A percentile compares a stretch with the other conserved stretches of the same genome.
phyloP scores from a whole-genome alignment of 2,113 vertebrate species.

The Burhinus bistriatus region DNA sequence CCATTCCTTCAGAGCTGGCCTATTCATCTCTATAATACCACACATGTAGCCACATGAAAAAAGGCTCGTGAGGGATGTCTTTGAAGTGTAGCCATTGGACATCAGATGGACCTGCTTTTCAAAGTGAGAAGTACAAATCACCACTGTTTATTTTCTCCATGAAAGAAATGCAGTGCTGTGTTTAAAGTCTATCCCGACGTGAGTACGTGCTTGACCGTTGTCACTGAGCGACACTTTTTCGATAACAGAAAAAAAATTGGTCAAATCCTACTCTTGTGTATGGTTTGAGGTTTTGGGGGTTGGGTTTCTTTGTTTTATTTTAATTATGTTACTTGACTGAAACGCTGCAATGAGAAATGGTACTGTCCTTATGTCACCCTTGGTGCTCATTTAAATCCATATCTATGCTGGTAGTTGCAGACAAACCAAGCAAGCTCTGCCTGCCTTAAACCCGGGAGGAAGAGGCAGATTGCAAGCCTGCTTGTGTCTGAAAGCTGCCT shows the following conservation, averaged over 20 bases:
- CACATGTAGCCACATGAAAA: conserved; percentile 15
- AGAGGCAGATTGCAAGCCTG: background rate
- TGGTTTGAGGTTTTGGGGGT: background rate
- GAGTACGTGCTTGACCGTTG: background rate
- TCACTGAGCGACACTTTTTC: background rate
- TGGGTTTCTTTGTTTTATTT: background rate
- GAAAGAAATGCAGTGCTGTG: background rate
- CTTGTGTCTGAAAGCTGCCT: background rate
- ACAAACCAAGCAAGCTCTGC: background rate
- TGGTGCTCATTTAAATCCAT: background rate
- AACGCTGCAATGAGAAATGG: background rate
- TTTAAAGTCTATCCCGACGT: background rate
- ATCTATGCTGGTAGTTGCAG: background rate
- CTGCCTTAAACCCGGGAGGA: background rate
- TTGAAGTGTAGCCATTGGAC: background rate
- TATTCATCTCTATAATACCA: background rate
- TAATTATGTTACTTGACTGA: background rate
- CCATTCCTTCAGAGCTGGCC: background rate
- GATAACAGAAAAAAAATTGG: fast-evolving
- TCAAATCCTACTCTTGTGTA: background rate
- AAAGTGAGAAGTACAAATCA: conserved; percentile 5
- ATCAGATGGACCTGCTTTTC: background rate
- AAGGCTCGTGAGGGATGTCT: background rate
- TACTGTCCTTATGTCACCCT: background rate
- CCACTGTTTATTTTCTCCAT: background rate